Evolutionary conservation across 1,140 invertebrate species (phyloP).

Genomic region (Papilio glaucus): DNA sequence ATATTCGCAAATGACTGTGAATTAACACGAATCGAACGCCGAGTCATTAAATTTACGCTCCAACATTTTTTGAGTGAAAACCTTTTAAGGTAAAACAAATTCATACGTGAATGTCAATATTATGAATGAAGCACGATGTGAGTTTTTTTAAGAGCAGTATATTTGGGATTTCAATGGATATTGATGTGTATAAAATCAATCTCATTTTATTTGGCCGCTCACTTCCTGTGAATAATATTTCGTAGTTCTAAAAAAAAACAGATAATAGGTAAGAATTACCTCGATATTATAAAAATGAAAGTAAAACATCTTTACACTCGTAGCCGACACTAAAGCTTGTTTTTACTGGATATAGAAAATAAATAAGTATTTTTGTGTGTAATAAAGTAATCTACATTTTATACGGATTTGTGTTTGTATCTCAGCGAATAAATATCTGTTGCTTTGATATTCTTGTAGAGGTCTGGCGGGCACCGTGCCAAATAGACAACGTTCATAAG

Average conservation of each 20-base stretch:
- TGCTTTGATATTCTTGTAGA: conserved; percentile 65
- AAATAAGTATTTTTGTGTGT: conserved; percentile 51
- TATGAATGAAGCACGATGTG: conserved; percentile 54
- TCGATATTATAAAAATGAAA: conserved; percentile 30
- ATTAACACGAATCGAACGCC: conserved; percentile 76
- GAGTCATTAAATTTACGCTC: conserved; percentile 79
- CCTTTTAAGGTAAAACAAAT: conserved; percentile 74
- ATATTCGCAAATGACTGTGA: conserved; percentile 66
- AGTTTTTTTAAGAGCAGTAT: conserved; percentile 57
- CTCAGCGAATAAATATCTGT: conserved; percentile 66
- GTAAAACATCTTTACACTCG: conserved; percentile 31
- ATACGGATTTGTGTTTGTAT: conserved; percentile 77
- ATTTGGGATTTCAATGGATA: conserved; percentile 39
- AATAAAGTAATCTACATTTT: conserved; percentile 77
- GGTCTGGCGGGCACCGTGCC: conserved; percentile 68
- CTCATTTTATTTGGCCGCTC: conserved; percentile 23
- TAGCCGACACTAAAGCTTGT: conserved; percentile 48
- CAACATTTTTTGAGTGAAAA: conserved; percentile 68
- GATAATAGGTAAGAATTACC: too few relatives aligned
- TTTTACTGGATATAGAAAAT: conserved; percentile 44
- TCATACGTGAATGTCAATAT: conserved; percentile 66
- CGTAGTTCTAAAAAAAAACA: not conserved
- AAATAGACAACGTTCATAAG: conserved; percentile 73
- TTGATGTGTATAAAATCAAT: conserved; percentile 42
- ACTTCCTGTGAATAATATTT: not conserved